phyloP scores from a whole-genome alignment of 35 echinoderm and acorn worm species.

The Patiria miniata region DNA sequence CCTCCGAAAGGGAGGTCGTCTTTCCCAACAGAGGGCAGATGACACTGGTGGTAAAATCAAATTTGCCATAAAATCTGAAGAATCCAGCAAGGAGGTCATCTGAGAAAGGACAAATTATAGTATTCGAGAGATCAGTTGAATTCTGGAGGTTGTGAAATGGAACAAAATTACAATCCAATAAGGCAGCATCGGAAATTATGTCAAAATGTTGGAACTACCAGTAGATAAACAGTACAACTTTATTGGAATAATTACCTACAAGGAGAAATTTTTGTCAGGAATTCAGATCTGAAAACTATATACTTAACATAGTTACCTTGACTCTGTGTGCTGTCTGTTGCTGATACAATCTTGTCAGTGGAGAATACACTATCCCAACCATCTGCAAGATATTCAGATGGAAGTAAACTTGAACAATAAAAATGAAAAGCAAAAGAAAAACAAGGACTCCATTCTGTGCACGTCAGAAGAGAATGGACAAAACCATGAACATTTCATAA shows the following conservation, averaged over 20 bases:
- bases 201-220: too few species aligned
- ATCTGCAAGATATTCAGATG: background rate
- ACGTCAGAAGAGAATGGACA: too few species aligned
- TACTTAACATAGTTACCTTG: background rate
- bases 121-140: too few species aligned
- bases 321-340: background rate
- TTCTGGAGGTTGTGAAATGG: too few species aligned
- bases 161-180: too few species aligned
- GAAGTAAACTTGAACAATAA: too few species aligned
- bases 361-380: slow-evolving; percentile 3
- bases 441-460: background rate
- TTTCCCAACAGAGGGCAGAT: slow-evolving; percentile 69
- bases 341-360: background rate
- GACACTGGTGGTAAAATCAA: slow-evolving; percentile 72
- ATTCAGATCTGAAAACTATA: too few species aligned
- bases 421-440: background rate
- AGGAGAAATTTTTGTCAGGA: too few species aligned
- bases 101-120: slow-evolving; percentile 14
- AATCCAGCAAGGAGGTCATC: slow-evolving; percentile 71
- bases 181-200: too few species aligned
- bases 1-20: slow-evolving; percentile 27
- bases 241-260: too few species aligned
- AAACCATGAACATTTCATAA: too few species aligned
- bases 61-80: slow-evolving; percentile 78
- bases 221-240: too few species aligned